Percentiles rank a stretch among this genome's conserved stretches.
Conservation (phyloP, 2,888 invertebrate species). For the Leistus spinibarbis region DNA sequence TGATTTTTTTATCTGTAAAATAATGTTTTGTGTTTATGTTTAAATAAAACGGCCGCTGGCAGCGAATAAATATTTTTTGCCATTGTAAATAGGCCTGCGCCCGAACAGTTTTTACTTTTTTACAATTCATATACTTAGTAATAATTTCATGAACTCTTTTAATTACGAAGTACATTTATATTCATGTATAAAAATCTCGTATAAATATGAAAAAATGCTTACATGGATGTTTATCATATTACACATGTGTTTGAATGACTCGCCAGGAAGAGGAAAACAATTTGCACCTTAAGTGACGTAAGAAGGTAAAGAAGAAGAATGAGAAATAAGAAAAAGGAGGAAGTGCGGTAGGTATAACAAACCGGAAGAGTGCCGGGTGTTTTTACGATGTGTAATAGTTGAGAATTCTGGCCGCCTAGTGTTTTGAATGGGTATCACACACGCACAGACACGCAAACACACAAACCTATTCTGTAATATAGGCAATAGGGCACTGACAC, state of each 20-base stretch:
- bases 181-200: too few relatives aligned
- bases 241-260: not conserved
- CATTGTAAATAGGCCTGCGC: too few relatives aligned
- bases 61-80: too few relatives aligned
- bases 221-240: not conserved
- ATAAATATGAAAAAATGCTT: too few relatives aligned
- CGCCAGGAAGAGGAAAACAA: conserved; percentile 1
- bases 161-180: too few relatives aligned
- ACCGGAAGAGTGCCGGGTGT: not conserved
- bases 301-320: not conserved
- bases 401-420: not conserved
- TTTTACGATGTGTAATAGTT: not conserved
- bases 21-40: too few relatives aligned
- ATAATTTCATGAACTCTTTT: too few relatives aligned
- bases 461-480: not conserved
- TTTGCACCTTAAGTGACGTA: conserved; percentile 6
- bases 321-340: not conserved
- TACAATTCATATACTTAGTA: too few relatives aligned
- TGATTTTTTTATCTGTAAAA: too few relatives aligned
- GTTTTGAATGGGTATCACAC: not conserved
- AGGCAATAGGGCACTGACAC: not conserved
- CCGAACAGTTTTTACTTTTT: too few relatives aligned
- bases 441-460: not conserved
- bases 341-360: not conserved
- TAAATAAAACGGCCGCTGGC: too few relatives aligned